Conservation (phyloP, 2,888 invertebrate species). For the Melangyna quadrimaculata region DNA sequence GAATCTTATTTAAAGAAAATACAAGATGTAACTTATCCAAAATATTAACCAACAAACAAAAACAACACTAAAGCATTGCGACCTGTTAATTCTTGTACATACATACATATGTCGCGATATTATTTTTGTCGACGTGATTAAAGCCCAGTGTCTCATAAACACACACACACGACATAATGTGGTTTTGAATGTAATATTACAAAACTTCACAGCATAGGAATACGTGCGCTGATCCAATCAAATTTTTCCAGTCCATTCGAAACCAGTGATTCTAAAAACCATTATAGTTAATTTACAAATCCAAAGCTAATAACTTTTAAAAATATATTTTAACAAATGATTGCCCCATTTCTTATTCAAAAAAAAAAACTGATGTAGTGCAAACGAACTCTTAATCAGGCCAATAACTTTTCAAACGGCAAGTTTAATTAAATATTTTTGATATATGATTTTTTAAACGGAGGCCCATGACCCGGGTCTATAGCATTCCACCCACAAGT, state of each 20-base stretch:
- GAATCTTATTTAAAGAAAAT: too few species aligned
- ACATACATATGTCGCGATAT: background rate
- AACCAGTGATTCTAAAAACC: background rate
- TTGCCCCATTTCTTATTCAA: background rate
- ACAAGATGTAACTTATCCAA: too few species aligned
- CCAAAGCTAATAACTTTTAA: background rate
- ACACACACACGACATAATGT: background rate
- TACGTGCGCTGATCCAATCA: background rate
- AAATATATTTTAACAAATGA: conserved; percentile 20
- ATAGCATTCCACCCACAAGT: conserved; percentile 1
- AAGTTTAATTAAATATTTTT: background rate
- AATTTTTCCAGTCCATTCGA: background rate
- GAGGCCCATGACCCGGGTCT: conserved; percentile 15
- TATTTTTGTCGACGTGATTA: background rate
- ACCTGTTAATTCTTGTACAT: background rate
- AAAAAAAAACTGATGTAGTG: background rate
- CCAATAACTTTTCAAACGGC: conserved; percentile 19
- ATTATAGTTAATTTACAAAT: background rate
- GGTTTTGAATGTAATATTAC: background rate
- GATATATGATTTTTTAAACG: conserved; percentile 15
- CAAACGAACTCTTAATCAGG: conserved; percentile 29
- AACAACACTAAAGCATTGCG: background rate
- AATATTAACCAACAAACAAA: background rate
- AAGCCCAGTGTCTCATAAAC: background rate
- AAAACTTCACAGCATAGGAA: background rate